Percentiles rank a stretch among this genome's conserved stretches.
Evolutionary conservation across 2,888 invertebrate species (phyloP).

Genomic region (Sericinus montela): DNA sequence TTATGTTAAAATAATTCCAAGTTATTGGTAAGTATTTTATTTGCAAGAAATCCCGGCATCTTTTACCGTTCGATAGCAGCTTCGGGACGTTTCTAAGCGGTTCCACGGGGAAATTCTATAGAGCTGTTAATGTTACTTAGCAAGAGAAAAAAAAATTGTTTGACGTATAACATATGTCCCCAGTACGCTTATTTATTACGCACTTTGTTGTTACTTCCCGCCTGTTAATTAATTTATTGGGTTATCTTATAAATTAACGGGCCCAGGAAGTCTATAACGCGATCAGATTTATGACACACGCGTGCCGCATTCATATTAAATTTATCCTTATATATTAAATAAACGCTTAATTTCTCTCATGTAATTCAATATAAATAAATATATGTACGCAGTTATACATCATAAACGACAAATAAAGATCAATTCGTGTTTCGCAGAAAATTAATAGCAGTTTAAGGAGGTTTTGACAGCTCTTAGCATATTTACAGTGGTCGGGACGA

Average conservation of each 20-base stretch:
- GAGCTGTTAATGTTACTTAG: conserved; percentile 49
- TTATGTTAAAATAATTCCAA: conserved; percentile 41
- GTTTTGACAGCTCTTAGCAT: conserved; percentile 62
- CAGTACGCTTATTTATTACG: conserved; percentile 61
- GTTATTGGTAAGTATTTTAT: conserved; percentile 72
- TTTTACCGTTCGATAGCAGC: conserved; percentile 60
- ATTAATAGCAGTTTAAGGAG: conserved; percentile 23
- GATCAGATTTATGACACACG: conserved; percentile 29
- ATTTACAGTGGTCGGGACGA: conserved; percentile 57
- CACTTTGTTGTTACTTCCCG: conserved; percentile 64
- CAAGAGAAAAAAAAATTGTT: conserved; percentile 46
- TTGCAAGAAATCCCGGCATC: conserved; percentile 59
- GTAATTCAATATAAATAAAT: conserved; percentile 10
- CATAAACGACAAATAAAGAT: conserved; percentile 16
- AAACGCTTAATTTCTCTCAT: conserved; percentile 7
- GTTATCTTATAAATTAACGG: conserved; percentile 62
- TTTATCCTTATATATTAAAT: conserved; percentile 8
- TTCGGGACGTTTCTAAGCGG: conserved; percentile 61
- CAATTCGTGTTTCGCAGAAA: conserved; percentile 8
- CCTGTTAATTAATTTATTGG: conserved; percentile 67
- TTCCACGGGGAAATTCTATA: conserved; percentile 44
- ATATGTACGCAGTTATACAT: not conserved
- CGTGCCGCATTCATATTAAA: conserved; percentile 18
- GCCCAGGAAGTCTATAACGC: conserved; percentile 61
- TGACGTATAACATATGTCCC: conserved; percentile 52